Conservation (phyloP, 2,113 vertebrate genomes). For the Neogale vison region DNA sequence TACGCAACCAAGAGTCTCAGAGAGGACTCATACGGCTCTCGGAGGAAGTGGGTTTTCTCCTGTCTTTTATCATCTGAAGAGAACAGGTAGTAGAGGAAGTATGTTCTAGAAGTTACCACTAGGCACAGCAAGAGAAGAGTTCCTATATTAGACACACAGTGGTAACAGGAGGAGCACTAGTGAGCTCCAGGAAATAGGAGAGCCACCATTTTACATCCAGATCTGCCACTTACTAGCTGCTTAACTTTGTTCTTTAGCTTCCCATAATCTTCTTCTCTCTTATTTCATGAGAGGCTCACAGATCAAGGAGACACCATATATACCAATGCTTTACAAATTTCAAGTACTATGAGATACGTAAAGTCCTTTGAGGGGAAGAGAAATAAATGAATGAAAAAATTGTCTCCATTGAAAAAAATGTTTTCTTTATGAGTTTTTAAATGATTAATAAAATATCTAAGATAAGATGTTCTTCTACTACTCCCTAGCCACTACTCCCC, state of each 20-base stretch:
- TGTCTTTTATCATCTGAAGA: background rate
- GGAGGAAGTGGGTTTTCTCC: background rate
- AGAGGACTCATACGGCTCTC: background rate
- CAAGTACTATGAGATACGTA: conserved; percentile 26
- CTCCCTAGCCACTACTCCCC: conserved; percentile 25
- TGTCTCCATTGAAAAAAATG: conserved; percentile 49
- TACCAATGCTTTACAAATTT: conserved; percentile 21
- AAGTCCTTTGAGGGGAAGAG: background rate
- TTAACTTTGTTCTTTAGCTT: background rate
- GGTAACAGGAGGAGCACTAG: no score
- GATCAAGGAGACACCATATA: background rate
- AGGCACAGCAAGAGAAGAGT: background rate
- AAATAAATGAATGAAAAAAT: conserved; percentile 62
- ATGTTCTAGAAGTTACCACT: background rate
- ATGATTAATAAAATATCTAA: conserved; percentile 47
- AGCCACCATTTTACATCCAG: background rate
- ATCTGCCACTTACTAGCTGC: background rate
- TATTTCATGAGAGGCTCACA: background rate
- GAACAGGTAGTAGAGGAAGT: background rate
- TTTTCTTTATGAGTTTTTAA: conserved; percentile 45
- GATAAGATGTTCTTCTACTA: conserved; percentile 56
- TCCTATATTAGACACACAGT: no score
- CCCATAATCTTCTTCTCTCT: background rate
- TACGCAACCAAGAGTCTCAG: background rate
- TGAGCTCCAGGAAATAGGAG: background rate